Evolutionary conservation across 2,797 vertebrate species (phyloP).

Genomic region (Epinephelus awoara): DNA sequence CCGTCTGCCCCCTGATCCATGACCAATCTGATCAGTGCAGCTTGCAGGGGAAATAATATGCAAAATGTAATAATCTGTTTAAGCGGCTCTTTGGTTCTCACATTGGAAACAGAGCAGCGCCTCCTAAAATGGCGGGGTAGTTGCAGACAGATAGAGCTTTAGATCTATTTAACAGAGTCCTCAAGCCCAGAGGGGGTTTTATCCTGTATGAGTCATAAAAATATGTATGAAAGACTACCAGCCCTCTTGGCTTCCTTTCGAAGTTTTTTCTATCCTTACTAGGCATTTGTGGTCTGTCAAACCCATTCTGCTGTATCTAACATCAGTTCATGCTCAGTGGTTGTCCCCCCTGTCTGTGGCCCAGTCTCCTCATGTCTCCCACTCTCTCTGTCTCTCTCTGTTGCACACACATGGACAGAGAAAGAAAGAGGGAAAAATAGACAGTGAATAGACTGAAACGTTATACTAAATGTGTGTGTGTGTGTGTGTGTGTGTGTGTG

Average conservation of each 20-base stretch:
- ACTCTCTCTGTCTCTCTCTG: neutral
- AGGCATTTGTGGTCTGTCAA: slow-evolving; percentile 50
- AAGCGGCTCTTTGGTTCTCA: slow-evolving; percentile 57
- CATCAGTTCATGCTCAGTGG: slow-evolving; percentile 36
- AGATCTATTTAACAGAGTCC: slow-evolving; percentile 52
- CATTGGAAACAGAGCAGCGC: slow-evolving; percentile 40
- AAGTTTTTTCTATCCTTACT: slow-evolving; percentile 27
- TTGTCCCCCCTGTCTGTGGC: slow-evolving; percentile 26
- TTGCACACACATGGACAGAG: neutral
- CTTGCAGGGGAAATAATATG: slow-evolving; percentile 71
- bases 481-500: neutral
- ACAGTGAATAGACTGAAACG: no score
- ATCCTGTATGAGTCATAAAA: slow-evolving; percentile 44
- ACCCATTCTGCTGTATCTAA: slow-evolving; percentile 54
- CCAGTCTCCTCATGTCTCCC: slow-evolving; percentile 22
- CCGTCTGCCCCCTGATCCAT: slow-evolving; percentile 77
- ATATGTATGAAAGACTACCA: slow-evolving; percentile 49
- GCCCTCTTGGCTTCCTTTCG: slow-evolving; percentile 8
- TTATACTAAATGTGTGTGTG: neutral
- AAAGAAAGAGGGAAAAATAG: neutral
- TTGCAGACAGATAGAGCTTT: slow-evolving; percentile 46
- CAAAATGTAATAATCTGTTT: slow-evolving; percentile 73
- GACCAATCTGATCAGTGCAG: slow-evolving; percentile 79
- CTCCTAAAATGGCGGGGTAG: slow-evolving; percentile 42
- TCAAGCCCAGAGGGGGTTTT: slow-evolving; percentile 26